Evolutionary conservation across 1,140 invertebrate species (phyloP), one percentile per base, ranked within the genome.

Genomic region (Tetramorium alpestre): DNA sequence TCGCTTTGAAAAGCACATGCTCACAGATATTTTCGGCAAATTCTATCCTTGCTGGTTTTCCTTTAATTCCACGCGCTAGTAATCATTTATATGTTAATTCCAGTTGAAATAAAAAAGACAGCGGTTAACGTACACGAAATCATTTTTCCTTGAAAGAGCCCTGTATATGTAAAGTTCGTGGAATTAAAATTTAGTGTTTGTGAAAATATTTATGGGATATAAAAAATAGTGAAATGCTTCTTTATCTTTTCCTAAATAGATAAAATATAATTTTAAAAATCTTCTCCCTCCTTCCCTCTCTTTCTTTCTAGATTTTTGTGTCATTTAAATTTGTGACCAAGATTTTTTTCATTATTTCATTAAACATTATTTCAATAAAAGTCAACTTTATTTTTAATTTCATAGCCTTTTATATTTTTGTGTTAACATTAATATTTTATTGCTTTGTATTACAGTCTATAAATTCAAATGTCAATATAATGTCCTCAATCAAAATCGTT

Each of bases 61-160:
- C 13, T 18, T 58, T 72, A 72, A 82, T 82, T 72, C 67, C 49
- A 16, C 38, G 41, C 6, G 38, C 38, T 47, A 28, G 41, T 49
- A 60, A 84, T 84, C 54, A 82, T 49, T 51, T 75, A 69, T 81
- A 81, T 69, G 33, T 80, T 80, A 70, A 81, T 70, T 69, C 16
- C 22, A 28, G 47, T 81, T 41, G 33, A 54, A 28, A 47, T 33
- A 47, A 49, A 65, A 76, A 65, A 65, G 22, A 16, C 11, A 13
- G 7, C 6, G 13, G n/a, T 16, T 69, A 18, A 70, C 47, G 41
- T 54, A 70, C 16, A 13, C 16, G 7, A 69, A 70, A 81, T 56
- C 1, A 69, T 41, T 81, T 69, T 54, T 51, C 65, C 13, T 33
- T 33, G 41, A 49, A 78, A 70, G 51, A n/a, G 22, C 22, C 47